Percentiles rank a stretch among this genome's conserved stretches.
These are phyloP conservation scores for Alcedo quadribrachys DNA, from an alignment of 2,797 vertebrate species.

Conservation along the genomic window DNA sequence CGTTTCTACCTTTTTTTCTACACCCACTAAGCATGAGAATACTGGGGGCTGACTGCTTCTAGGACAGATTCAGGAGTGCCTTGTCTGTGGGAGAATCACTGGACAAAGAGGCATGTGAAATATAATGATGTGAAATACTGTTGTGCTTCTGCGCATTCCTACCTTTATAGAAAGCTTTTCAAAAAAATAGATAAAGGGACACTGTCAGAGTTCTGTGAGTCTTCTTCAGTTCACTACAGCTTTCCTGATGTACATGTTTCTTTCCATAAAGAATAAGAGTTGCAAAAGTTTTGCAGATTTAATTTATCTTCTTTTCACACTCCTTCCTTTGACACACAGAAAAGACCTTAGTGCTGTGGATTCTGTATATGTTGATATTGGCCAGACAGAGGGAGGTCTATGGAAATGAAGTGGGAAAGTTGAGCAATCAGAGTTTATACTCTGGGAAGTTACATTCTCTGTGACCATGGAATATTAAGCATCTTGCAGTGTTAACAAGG, in stretches of 20 bases:
- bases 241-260: neutral
- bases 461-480: neutral
- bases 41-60: neutral
- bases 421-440: fast-evolving
- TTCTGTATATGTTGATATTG: neutral
- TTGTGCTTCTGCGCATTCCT: neutral
- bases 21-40: neutral
- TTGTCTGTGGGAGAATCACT: neutral
- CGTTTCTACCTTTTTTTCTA: neutral
- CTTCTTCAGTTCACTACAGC: neutral
- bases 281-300: neutral
- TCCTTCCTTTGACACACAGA: neutral
- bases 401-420: neutral
- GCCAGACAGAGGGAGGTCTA: neutral
- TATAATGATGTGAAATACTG: neutral
- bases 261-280: neutral
- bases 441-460: neutral
- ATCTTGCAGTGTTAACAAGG: neutral
- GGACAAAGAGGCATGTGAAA: neutral
- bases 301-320: slow-evolving; percentile 5
- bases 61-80: neutral
- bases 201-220: neutral
- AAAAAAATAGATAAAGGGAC: neutral
- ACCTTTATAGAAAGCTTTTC: neutral
- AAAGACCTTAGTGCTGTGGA: neutral